These are phyloP conservation scores for Diaphora mendica DNA, from an alignment of 2,888 invertebrate genomes.

Conservation along the genomic window DNA sequence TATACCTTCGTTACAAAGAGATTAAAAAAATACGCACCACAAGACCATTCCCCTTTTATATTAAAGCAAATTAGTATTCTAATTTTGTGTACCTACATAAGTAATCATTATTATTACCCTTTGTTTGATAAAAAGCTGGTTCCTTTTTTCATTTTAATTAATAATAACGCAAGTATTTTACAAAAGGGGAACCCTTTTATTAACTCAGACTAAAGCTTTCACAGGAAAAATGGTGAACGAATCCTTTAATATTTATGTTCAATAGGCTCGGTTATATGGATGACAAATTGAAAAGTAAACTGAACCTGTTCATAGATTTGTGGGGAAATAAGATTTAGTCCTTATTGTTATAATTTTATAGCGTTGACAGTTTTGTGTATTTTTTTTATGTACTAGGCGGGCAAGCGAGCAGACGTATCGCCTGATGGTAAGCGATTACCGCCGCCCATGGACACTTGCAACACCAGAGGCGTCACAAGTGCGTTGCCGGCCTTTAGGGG, in stretches of 20 bases:
- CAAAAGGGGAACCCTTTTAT: constrained; percentile 19
- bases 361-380: neutral
- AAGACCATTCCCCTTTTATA: neutral
- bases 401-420: too few relatives aligned
- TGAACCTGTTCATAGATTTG: constrained; percentile 55
- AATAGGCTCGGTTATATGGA: constrained; percentile 49
- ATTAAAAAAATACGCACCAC: neutral
- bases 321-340: constrained; percentile 46
- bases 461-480: too few relatives aligned
- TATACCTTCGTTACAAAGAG: neutral
- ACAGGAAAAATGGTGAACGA: constrained; percentile 31
- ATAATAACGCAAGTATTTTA: constrained; percentile 21
- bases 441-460: too few relatives aligned
- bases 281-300: constrained; percentile 59
- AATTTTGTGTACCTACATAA: constrained; percentile 1
- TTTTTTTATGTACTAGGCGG: too few relatives aligned
- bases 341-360: constrained; percentile 12
- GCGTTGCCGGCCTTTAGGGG: too few relatives aligned
- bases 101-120: constrained; percentile 5
- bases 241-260: constrained; percentile 47
- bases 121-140: constrained; percentile 10
- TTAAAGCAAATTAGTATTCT: constrained; percentile 1
- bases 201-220: constrained; percentile 12
- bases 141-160: constrained; percentile 20
- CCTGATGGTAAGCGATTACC: too few relatives aligned